Percentiles rank a stretch among this genome's conserved stretches.
These are phyloP conservation scores for Salarias fasciatus DNA, from an alignment of 2,797 vertebrate genomes.

Conservation along the genomic window DNA sequence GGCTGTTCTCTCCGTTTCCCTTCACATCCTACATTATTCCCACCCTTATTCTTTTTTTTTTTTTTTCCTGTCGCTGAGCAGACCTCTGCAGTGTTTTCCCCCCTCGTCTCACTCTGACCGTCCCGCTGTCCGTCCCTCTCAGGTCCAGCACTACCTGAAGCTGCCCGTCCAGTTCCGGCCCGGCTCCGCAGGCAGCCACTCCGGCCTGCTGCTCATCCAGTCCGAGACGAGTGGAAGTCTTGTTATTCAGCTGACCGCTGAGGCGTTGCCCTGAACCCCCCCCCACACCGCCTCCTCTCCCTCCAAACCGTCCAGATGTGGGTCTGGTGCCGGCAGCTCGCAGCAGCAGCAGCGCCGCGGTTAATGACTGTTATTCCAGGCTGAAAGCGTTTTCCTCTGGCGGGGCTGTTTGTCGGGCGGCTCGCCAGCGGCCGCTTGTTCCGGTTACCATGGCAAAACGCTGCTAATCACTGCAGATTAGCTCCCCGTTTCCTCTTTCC, in stretches of 20 bases:
- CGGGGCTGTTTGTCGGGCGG: slow-evolving; percentile 52
- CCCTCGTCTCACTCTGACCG: too few relatives aligned
- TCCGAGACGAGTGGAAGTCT: slow-evolving; percentile 83
- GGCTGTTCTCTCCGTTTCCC: too few relatives aligned
- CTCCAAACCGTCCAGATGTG: slow-evolving; percentile 57
- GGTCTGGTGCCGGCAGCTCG: slow-evolving; percentile 56
- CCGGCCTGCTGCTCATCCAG: slow-evolving; percentile 85
- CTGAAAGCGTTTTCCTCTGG: slow-evolving; percentile 57
- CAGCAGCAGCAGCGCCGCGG: slow-evolving; percentile 50
- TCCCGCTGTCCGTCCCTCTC: slow-evolving; percentile 6
- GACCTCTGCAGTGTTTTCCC: too few relatives aligned
- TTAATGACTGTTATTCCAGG: slow-evolving; percentile 73
- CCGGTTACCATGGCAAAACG: slow-evolving; percentile 71
- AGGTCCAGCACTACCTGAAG: slow-evolving; percentile 96
- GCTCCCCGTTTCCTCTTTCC: slow-evolving; percentile 51
- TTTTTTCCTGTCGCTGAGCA: too few relatives aligned
- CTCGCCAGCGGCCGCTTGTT: slow-evolving; percentile 50
- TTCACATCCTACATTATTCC: too few relatives aligned
- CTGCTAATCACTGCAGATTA: slow-evolving; percentile 62
- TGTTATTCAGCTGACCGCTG: slow-evolving; percentile 87
- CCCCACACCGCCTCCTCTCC: slow-evolving; percentile 30
- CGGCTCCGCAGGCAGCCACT: slow-evolving; percentile 81
- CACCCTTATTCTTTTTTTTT: too few relatives aligned
- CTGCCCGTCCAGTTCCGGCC: slow-evolving; percentile 96
- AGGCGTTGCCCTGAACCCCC: slow-evolving; percentile 80